Conservation (phyloP, 2,113 vertebrate genomes). For the Columba janthina region DNA sequence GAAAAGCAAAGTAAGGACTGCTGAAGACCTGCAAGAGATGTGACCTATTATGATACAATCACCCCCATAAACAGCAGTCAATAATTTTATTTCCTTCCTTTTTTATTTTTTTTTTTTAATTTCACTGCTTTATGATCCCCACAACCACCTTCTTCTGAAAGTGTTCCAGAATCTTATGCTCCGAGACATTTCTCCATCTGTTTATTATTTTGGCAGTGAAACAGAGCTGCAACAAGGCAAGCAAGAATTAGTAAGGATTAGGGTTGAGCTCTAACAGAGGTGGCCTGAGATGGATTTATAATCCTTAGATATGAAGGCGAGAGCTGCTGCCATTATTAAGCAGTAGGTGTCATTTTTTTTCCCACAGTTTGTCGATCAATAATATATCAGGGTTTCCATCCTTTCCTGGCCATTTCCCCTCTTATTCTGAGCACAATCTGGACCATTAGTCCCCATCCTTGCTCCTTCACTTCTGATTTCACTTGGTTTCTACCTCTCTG, state of each 20-base stretch:
- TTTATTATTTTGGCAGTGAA: not conserved
- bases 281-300: not conserved
- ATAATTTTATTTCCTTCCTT: not conserved
- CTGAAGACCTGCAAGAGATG: not conserved
- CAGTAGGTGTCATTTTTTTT: not conserved
- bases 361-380: not conserved
- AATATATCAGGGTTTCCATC: not conserved
- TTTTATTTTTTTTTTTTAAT: not conserved
- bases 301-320: not conserved
- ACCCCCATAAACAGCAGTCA: not conserved
- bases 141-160: not conserved
- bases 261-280: not conserved
- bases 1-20: not conserved
- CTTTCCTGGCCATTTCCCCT: not conserved
- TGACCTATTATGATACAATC: not conserved
- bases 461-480: not conserved
- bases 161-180: not conserved
- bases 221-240: not conserved
- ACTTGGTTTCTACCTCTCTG: not conserved
- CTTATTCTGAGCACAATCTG: not conserved
- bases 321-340: not conserved
- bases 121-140: not conserved
- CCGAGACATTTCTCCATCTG: not conserved
- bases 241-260: slow-evolving; percentile 3
- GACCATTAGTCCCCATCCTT: not conserved